Percentiles rank a stretch among this genome's conserved stretches.
phyloP scores from a whole-genome alignment of 37 sponge, comb jelly and placozoan species.

The Amphimedon queenslandica region DNA sequence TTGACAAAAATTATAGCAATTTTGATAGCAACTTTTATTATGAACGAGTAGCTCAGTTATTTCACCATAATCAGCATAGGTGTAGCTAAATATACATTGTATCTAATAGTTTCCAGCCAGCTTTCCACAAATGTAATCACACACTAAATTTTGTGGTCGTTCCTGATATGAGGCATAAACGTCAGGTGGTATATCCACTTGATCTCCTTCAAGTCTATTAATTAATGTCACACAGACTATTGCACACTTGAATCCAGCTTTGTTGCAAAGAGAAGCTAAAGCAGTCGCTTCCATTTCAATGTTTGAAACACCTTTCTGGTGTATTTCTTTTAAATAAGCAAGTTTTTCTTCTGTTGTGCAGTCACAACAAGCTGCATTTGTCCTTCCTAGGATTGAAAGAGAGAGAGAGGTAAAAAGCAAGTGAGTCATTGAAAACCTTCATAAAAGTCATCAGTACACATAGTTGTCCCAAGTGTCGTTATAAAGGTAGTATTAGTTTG shows the following conservation, averaged over 20 bases:
- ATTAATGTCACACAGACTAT: slow-evolving; percentile 93
- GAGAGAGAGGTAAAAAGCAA: too few species aligned
- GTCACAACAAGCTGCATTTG: slow-evolving; percentile 91
- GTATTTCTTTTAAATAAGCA: slow-evolving; percentile 56
- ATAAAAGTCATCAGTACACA: slow-evolving; percentile 98
- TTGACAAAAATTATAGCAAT: too few species aligned
- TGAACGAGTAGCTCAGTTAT: too few species aligned
- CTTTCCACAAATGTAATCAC: too few species aligned
- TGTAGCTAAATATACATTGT: too few species aligned
- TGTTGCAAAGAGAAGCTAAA: slow-evolving; percentile 74
- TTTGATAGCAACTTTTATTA: too few species aligned
- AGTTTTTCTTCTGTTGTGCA: slow-evolving; percentile 67
- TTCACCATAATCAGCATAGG: too few species aligned
- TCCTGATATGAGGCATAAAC: slow-evolving; percentile 53
- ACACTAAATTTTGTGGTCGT: slow-evolving; percentile 72
- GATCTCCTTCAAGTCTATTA: slow-evolving; percentile 89
- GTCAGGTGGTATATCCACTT: slow-evolving; percentile 53
- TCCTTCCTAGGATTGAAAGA: slow-evolving; percentile 76
- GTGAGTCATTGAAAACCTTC: too few species aligned
- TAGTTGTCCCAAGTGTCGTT: slow-evolving; percentile 71
- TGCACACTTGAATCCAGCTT: slow-evolving; percentile 49
- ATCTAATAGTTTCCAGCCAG: too few species aligned
- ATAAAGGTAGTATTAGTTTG: slow-evolving; percentile 37
- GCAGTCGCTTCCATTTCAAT: slow-evolving; percentile 96
- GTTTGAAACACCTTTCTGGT: slow-evolving; percentile 68